Base-by-base conservation (phyloP, 1,140 invertebrate species). In the Drosophila funebris region DNA sequence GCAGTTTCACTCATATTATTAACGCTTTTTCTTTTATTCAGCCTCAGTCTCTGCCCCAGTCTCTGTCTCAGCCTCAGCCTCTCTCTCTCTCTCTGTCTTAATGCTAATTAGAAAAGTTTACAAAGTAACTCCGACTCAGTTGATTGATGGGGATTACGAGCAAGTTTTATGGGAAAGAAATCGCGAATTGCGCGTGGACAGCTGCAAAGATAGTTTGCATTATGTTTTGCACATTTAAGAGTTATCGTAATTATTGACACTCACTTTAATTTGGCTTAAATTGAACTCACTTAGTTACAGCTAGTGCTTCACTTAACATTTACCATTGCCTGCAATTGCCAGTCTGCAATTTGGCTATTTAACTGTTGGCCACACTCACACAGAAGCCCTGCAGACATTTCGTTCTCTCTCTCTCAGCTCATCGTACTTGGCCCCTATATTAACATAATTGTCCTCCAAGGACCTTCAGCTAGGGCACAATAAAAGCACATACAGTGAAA, bases 31-130 rank as follows among this genome's bases (percentile, higher is more conserved):
- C 22, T 48, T 48, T 48, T 48, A 48, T 48, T 27, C n/a, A 48
- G n/a, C 6, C 3, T 2, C 3, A 44, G 43, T 44, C 18, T 22
- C 8, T 27, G 6, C 24, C 6, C 24, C 24, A 27, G 3, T 52
- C 24, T 46, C 37, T 6, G 6, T 41, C 8, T 6, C 37, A 7
- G 8, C 6, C 24, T 18, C 27, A 33, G 11, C 2, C 46, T 14
- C 48, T 22, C 5, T 24, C 18, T 48, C 7, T 16, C 13, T n/a
- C n/a, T n/a, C n/a, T n/a, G n/a, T n/a, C 41, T 36, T 33, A 50
- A 66, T 16, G 33, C 68, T 71, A 71, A 71, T 71, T 71, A 57
- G 52, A 66, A 66, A 71, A 71, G 52, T 71, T 71, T 57, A 14
- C 31, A 9, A 66, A 66, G 68, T 33, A 66, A 29, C 33, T 50